Conservation (phyloP, 2,797 vertebrate species). For the Lindbergichthys nudifrons region DNA sequence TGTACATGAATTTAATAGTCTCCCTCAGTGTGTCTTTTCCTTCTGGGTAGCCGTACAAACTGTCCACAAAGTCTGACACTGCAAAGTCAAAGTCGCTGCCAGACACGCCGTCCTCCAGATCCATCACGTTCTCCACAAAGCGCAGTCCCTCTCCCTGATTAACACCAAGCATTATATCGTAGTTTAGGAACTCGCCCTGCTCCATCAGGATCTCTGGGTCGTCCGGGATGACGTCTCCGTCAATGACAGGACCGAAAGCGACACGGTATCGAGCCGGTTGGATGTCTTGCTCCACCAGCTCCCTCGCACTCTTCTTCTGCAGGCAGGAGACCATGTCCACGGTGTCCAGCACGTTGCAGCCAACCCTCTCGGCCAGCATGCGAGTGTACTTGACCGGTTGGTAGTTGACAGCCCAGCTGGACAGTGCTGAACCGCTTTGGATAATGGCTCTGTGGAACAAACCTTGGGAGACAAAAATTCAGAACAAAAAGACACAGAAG, state of each 20-base stretch:
- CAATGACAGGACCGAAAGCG: conserved; percentile 97
- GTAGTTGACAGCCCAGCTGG: conserved; percentile 99
- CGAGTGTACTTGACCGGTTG: conserved; percentile 97
- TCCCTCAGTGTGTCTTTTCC: conserved; percentile 97
- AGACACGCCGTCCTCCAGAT: conserved; percentile 92
- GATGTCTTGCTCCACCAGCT: conserved; percentile 98
- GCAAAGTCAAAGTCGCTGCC: conserved; percentile 96
- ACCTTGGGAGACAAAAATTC: conserved; percentile 77
- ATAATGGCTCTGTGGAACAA: conserved; percentile 98
- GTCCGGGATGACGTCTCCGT: conserved; percentile 98
- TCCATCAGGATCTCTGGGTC: conserved; percentile 99
- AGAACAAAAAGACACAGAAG: conserved; percentile 48
- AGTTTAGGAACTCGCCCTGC: conserved; percentile 99
- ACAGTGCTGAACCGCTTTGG: conserved; percentile 96
- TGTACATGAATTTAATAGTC: conserved; percentile 99
- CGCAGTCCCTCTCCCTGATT: conserved; percentile 98
- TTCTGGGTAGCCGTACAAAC: conserved; percentile 97
- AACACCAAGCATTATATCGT: conserved; percentile 98
- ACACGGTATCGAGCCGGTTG: conserved; percentile 97
- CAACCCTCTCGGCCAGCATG: conserved; percentile 93
- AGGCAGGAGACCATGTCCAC: conserved; percentile 86
- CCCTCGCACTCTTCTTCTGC: conserved; percentile 86
- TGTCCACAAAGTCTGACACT: conserved; percentile 98
- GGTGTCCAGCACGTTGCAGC: conserved; percentile 94
- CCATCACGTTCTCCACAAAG: conserved; percentile 97